Percentiles rank a stretch among this genome's conserved stretches.
These are phyloP conservation scores for Dicranocentrus wangi DNA, from an alignment of 2,888 invertebrate species.

Conservation along the genomic window DNA sequence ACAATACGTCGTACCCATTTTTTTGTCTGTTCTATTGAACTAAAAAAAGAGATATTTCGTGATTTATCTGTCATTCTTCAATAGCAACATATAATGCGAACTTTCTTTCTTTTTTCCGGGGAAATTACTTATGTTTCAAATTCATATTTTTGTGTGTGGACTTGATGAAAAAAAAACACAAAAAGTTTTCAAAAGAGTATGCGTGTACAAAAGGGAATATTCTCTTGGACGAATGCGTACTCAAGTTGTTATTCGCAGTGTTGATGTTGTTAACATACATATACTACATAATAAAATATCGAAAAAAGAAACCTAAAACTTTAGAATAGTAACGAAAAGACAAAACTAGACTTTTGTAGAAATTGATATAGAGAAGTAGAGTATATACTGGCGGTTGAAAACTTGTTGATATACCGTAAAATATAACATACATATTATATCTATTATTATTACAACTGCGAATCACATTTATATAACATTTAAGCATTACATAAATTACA, in stretches of 20 bases:
- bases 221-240: slow-evolving; percentile 58
- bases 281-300: slow-evolving; percentile 18
- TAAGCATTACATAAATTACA: slow-evolving; percentile 12
- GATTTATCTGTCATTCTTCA: background rate
- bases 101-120: too few species aligned
- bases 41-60: too few species aligned
- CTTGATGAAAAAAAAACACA: slow-evolving; percentile 16
- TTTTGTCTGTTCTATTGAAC: too few species aligned
- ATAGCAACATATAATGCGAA: too few species aligned
- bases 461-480: slow-evolving; percentile 55
- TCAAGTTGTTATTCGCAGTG: slow-evolving; percentile 63
- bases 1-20: too few species aligned
- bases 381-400: slow-evolving; percentile 32
- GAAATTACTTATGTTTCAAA: slow-evolving; percentile 35
- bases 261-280: slow-evolving; percentile 52
- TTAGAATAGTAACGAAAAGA: slow-evolving; percentile 66
- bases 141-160: slow-evolving; percentile 56
- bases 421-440: slow-evolving; percentile 30
- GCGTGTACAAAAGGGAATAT: slow-evolving; percentile 42
- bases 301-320: slow-evolving; percentile 51
- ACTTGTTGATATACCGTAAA: slow-evolving; percentile 59
- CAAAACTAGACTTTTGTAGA: slow-evolving; percentile 66
- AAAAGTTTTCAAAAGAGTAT: slow-evolving; percentile 35
- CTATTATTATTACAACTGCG: slow-evolving; percentile 26
- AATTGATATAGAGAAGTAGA: slow-evolving; percentile 44